phyloP scores from a whole-genome alignment of 2,113 vertebrate species.

The Ascaphus truei region DNA sequence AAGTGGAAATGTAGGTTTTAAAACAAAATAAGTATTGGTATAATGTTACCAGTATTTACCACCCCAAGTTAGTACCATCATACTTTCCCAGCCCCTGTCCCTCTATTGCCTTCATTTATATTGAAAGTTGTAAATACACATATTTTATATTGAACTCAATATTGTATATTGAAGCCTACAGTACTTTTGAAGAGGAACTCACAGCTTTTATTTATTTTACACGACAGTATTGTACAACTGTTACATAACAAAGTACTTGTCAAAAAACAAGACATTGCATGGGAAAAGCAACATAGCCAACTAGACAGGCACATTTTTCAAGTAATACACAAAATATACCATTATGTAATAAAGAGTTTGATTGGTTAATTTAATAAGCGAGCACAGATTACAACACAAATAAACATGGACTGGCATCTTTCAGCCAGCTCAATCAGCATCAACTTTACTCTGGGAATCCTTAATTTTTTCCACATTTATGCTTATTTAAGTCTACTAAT shows the following conservation, averaged over 20 bases:
- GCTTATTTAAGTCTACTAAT: slow-evolving; percentile 45
- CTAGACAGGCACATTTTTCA: not conserved
- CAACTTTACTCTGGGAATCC: slow-evolving; percentile 29
- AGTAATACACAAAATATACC: not conserved
- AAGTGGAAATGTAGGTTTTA: not conserved
- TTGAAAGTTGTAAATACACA: not conserved
- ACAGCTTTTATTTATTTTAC: too few species aligned
- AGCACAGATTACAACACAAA: slow-evolving; percentile 40
- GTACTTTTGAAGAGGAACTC: too few species aligned
- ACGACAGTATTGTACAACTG: too few species aligned
- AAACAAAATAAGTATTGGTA: too few species aligned
- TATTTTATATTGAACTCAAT: too few species aligned
- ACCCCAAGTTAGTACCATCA: not conserved
- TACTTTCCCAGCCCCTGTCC: too few species aligned
- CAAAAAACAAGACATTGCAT: too few species aligned
- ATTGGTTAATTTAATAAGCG: slow-evolving; percentile 40
- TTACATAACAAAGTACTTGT: too few species aligned
- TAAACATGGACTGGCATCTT: slow-evolving; percentile 51
- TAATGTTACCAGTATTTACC: not conserved
- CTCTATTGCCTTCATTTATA: not conserved
- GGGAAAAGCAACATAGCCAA: too few species aligned
- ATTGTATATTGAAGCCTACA: too few species aligned
- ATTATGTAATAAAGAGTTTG: slow-evolving; percentile 33
- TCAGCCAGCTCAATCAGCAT: not conserved
- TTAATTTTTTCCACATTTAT: slow-evolving; percentile 57